phyloP scores from a whole-genome alignment of 2,113 vertebrate species.

The Athene cunicularia region DNA sequence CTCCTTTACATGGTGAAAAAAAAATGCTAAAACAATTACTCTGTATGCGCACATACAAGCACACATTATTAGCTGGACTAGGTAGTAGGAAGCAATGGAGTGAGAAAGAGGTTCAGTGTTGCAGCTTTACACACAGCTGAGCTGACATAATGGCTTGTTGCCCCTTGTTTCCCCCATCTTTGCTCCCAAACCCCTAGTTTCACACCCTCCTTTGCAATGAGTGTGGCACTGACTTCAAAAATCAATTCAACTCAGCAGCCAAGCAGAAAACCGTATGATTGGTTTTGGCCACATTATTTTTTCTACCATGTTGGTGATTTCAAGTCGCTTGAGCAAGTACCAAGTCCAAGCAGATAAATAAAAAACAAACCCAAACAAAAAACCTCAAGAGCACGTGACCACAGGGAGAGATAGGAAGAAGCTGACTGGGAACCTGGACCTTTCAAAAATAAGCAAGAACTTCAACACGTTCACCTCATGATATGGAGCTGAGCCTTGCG shows the following conservation, averaged over 20 bases:
- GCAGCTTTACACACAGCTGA: not conserved
- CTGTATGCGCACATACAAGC: not conserved
- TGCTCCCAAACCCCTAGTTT: not conserved
- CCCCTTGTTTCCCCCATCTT: not conserved
- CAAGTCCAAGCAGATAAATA: not conserved
- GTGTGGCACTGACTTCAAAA: not conserved
- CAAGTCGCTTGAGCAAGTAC: not conserved
- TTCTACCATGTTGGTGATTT: not conserved
- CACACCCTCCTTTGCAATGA: not conserved
- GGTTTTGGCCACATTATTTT: not conserved
- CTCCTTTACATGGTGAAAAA: not conserved
- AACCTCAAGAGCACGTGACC: rapidly evolving
- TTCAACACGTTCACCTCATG: rapidly evolving
- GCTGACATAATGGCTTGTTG: not conserved
- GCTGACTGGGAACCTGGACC: not conserved
- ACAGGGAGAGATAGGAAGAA: not conserved
- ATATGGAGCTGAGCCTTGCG: not conserved
- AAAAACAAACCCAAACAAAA: not conserved
- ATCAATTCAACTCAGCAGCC: not conserved
- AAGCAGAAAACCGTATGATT: not conserved
- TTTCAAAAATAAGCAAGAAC: not conserved
- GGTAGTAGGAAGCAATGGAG: not conserved
- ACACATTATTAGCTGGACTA: not conserved
- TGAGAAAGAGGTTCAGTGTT: not conserved
- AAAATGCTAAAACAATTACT: not conserved